Conservation (phyloP, 2,113 vertebrate species). For the Microcebus griseorufus region DNA sequence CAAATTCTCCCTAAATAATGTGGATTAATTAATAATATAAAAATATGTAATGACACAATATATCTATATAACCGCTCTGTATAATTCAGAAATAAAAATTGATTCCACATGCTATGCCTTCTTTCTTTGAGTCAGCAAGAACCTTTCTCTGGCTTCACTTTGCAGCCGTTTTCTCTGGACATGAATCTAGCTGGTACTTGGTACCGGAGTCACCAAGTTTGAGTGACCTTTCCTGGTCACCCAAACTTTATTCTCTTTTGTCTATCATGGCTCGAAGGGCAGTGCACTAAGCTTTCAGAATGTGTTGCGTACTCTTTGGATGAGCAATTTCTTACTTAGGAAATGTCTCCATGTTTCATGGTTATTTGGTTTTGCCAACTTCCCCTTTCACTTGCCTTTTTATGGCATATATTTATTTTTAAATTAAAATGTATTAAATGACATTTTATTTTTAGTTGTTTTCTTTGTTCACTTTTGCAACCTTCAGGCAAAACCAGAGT, state of each 20-base stretch:
- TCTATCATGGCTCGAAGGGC: background rate
- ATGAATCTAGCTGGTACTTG: background rate
- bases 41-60: conserved; percentile 77
- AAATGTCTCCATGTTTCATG: background rate
- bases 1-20: conserved; percentile 67
- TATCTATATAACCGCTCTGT: conserved; percentile 66
- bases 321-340: background rate
- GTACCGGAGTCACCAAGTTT: too few relatives aligned
- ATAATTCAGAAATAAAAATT: conserved; percentile 84
- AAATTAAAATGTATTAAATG: background rate
- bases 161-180: background rate
- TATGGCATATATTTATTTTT: background rate
- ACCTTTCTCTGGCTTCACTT: background rate
- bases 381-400: background rate
- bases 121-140: conserved; percentile 25
- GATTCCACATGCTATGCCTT: conserved; percentile 25
- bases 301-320: background rate
- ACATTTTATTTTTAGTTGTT: background rate
- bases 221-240: background rate
- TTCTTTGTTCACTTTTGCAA: background rate
- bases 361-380: background rate
- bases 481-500: background rate
- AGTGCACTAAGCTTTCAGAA: background rate
- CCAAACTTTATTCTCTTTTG: background rate
- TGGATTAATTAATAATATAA: conserved; percentile 82